Evolutionary conservation across 2,797 vertebrate species (phyloP).

Genomic region (Anomalospiza imberbis): DNA sequence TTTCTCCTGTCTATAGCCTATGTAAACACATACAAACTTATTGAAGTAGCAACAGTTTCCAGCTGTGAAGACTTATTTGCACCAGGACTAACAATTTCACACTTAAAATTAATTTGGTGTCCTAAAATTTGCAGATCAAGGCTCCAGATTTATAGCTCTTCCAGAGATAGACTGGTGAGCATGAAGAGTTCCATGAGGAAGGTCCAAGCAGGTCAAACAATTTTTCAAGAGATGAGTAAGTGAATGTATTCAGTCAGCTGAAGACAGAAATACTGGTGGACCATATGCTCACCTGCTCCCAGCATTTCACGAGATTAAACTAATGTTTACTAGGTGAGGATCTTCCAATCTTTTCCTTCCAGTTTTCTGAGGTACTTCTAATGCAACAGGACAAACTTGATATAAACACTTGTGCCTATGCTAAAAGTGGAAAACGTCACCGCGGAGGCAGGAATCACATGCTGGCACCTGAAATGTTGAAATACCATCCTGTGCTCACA

Average conservation of each 20-base stretch:
- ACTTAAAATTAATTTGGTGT: neutral
- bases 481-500: neutral
- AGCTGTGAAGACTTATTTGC: neutral
- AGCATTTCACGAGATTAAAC: neutral
- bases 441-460: neutral
- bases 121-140: neutral
- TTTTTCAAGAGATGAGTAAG: neutral
- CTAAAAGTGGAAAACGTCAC: neutral
- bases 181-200: neutral
- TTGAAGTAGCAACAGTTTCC: neutral
- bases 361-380: neutral
- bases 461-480: neutral
- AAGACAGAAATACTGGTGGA: neutral
- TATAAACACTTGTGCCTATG: neutral
- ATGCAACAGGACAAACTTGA: neutral
- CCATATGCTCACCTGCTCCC: neutral
- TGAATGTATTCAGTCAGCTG: neutral
- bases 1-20: neutral
- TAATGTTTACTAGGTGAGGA: rapidly evolving
- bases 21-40: neutral
- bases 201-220: neutral
- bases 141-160: neutral
- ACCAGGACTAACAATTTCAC: neutral
- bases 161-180: neutral
- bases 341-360: neutral